Evolutionary conservation across 2,888 invertebrate genomes (phyloP), one percentile per base, ranked within the genome.

Genomic region (Pyrochroa serraticornis): DNA sequence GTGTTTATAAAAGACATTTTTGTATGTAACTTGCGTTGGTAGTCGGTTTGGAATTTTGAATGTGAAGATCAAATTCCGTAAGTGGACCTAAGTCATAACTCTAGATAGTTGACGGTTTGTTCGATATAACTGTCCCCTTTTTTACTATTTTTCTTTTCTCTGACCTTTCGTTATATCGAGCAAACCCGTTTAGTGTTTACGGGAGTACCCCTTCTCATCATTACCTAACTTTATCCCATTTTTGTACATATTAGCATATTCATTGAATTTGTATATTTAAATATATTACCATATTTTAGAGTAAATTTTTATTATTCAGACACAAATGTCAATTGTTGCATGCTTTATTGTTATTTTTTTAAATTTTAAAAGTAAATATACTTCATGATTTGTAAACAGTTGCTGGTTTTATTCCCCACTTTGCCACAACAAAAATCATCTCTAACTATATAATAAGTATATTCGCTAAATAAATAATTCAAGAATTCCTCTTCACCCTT

Each of bases 401-500:
- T 52, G n/a, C 6, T 13, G 33, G 38, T 52, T 52, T 52, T 51
- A 43, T 42, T 50, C 32, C 34, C 30, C 22, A 12, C 7, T 43
- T 43, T n/a, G 8, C 22, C 31, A 10, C 22, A 22, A 22, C 22
- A 22, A 22, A 22, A 22, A 5, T 22, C 5, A 22, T n/a, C n/a
- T n/a, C 36, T 35, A 35, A 10, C 3, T 35, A 6, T 6, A 45
- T 9, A 45, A 13, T 12, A n/a, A 3, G 2, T 34, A 22, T 12
- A 34, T 45, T 33, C 32, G 22, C 10, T 42, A 45, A 34, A 5
- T 34, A 22, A 22, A 30, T 22, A 7, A 30, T 22, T 33, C 12
- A 44, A 6, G 8, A 43, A 9, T 53, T 42, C 48, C 77, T 62
- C 61, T 77, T 79, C 3, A 80, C 76, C 38, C 80, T 65, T 64